Percentiles rank a stretch among this genome's conserved stretches.
Evolutionary conservation across 64 coral and sea anemone genomes (phyloP).

Genomic region (Hydrozoanthus tunicans): DNA sequence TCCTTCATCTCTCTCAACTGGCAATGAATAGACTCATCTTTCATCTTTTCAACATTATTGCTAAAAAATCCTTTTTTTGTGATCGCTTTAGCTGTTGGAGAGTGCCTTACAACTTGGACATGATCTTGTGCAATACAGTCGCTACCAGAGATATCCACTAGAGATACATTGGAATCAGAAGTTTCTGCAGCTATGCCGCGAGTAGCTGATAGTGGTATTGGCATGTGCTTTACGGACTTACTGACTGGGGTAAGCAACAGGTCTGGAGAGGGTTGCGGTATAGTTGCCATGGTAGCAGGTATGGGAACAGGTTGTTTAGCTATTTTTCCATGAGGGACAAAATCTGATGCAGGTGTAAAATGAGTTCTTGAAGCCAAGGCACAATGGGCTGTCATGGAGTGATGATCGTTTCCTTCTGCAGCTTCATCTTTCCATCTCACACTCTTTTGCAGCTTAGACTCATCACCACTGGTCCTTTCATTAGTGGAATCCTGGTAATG

Average conservation of each 20-base stretch:
- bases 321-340: not conserved
- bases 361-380: not conserved
- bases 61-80: not conserved
- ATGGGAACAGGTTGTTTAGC: conserved; percentile 43
- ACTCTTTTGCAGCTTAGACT: conserved; percentile 39
- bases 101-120: conserved; percentile 55
- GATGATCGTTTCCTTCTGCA: not conserved
- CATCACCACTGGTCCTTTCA: not conserved
- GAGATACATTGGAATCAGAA: not conserved
- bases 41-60: not conserved
- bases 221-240: conserved; percentile 16
- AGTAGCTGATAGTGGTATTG: conserved; percentile 62
- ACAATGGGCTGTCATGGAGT: not conserved
- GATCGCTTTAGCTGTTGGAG: conserved; percentile 5
- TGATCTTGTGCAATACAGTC: conserved; percentile 20
- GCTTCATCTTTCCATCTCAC: conserved; percentile 76
- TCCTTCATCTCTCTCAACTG: conserved; percentile 68
- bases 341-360: conserved; percentile 47
- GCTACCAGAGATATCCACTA: conserved; percentile 16
- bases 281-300: conserved; percentile 64
- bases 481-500: not conserved
- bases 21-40: conserved; percentile 13
- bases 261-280: conserved; percentile 75
- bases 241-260: conserved; percentile 72
- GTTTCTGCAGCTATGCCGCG: not conserved